A percentile compares a stretch with the other conserved stretches of the same genome.
Evolutionary conservation across 1,140 invertebrate species (phyloP).

Genomic region (Bathynomus jamesi): DNA sequence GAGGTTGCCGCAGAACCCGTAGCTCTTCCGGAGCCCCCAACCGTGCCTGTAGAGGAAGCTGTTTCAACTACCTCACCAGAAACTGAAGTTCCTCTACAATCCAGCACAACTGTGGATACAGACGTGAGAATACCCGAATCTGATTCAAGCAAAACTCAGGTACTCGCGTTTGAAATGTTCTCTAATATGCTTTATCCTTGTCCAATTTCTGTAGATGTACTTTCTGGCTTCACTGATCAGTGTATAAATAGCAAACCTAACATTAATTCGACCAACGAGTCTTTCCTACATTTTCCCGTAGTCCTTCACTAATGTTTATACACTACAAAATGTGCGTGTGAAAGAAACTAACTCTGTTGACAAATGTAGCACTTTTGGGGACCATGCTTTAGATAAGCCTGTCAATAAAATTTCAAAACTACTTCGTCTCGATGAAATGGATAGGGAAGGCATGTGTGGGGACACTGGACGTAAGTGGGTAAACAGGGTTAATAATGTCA

Average conservation of each 20-base stretch:
- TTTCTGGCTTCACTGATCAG: not conserved
- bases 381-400: too few relatives aligned
- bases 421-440: too few relatives aligned
- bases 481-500: too few relatives aligned
- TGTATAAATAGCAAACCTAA: too few relatives aligned
- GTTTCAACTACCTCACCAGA: not conserved
- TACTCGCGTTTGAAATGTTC: not conserved
- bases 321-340: not conserved
- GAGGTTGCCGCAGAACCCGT: not conserved
- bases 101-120: not conserved
- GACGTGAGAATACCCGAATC: not conserved
- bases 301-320: not conserved
- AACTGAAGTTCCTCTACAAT: not conserved
- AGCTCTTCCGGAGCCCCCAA: not conserved
- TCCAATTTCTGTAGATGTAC: not conserved
- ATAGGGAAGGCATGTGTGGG: too few relatives aligned
- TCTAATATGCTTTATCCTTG: not conserved
- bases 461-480: too few relatives aligned
- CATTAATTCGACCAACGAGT: too few relatives aligned
- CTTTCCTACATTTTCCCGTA: not conserved
- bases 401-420: too few relatives aligned
- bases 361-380: too few relatives aligned
- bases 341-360: not conserved
- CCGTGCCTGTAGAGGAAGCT: not conserved
- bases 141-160: not conserved